Base-by-base conservation (phyloP, 2,797 vertebrate genomes). In the Acomys russatus region DNA sequence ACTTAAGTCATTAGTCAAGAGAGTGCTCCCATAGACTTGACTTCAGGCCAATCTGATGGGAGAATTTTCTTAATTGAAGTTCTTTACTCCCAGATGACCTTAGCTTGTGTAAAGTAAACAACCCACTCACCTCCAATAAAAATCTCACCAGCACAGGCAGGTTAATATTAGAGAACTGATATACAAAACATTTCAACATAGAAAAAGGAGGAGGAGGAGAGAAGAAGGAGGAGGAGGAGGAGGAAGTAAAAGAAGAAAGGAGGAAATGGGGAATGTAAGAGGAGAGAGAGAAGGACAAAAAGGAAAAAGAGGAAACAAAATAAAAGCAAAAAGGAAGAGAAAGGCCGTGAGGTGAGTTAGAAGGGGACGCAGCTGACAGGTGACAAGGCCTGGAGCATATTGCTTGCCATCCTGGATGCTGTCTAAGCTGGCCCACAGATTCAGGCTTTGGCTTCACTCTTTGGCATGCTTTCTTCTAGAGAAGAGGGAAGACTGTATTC, bases 401-500 rank as follows among this genome's bases (percentile, higher is more conserved):
- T 10, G 68, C n/a, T 96, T 97, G 77, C 78, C 90, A 15, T 17
- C 76, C 54, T 70, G 89, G 96, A 78, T 33, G 80, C 28, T 89
- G 6, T 61, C 64, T 92, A 78, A 78, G 12, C 56, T 51, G 51
- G 76, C 73, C 87, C 12, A 64, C 64, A 30, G 76, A 51, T 77
- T 94, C 56, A 82, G 23, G 35, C 25, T 8, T 59, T 51, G 35
- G 87, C 91, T 14, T 1, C 10, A 73, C 94, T 79, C 89, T 90
- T 54, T 94, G 97, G 91, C 30, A 78, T 61, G 88, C 97, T 97
- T 97, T 87, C 85, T 77, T 93, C 88, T 73, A 97, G 92, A 96
- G 88, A 54, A 87, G 61, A 97, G 95, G 82, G 95, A 90, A 92
- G 94, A 91, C 80, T 92, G 77, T 95, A 95, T 98, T 98, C 98